These are phyloP conservation scores for Scaptodrosophila lebanonensis DNA, from an alignment of 1,140 invertebrate species.

Conservation along the genomic window DNA sequence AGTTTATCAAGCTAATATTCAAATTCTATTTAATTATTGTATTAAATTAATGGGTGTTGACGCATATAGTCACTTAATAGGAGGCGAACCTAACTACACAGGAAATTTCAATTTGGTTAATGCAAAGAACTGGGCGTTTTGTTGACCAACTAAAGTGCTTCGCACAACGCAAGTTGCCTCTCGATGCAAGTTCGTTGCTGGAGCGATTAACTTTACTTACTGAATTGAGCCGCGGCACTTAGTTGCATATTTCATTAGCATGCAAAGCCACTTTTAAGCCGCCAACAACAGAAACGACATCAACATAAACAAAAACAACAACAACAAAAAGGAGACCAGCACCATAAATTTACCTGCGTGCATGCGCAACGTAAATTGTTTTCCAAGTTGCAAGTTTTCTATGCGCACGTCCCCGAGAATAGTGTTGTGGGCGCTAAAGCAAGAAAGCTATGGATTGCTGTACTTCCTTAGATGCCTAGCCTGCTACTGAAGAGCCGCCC, in stretches of 20 bases:
- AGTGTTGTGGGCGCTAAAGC: slow-evolving; percentile 43
- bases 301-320: slow-evolving; percentile 10
- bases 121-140: slow-evolving; percentile 6
- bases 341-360: slow-evolving; percentile 52
- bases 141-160: slow-evolving; percentile 37
- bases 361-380: slow-evolving; percentile 55
- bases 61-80: no score
- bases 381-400: slow-evolving; percentile 21
- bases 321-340: slow-evolving; percentile 6
- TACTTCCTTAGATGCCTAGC: no score
- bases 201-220: slow-evolving; percentile 41
- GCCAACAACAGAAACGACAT: no score
- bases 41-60: no score
- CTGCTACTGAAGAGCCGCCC: no score
- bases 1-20: no score
- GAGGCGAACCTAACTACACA: no score
- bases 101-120: slow-evolving; percentile 18
- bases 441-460: slow-evolving; percentile 40
- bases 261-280: slow-evolving; percentile 54
- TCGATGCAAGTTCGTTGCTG: slow-evolving; percentile 15
- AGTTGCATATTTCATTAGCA: slow-evolving; percentile 68
- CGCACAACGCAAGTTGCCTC: slow-evolving; percentile 11
- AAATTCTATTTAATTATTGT: no score
- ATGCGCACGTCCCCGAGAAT: slow-evolving; percentile 20
- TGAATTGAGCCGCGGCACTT: slow-evolving; percentile 46